A percentile compares a stretch with the other conserved stretches of the same genome.
phyloP scores from a whole-genome alignment of 1,140 invertebrate species.

The Conus ventricosus region DNA sequence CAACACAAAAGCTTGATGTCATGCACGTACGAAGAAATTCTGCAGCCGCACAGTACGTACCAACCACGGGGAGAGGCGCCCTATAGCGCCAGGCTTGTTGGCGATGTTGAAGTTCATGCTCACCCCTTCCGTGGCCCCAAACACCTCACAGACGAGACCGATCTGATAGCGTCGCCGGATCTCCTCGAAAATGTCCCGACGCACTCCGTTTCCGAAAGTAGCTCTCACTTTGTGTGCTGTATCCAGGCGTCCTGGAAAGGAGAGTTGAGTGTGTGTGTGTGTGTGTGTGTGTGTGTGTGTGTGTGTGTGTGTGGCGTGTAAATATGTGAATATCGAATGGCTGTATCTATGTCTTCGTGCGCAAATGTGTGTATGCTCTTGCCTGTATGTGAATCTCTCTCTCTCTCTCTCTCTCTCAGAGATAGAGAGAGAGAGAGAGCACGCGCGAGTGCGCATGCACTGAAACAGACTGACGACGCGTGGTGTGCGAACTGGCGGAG shows the following conservation, averaged over 20 bases:
- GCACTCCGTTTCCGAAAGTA: conserved; percentile 80
- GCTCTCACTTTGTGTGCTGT: conserved; percentile 45
- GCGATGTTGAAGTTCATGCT: conserved; percentile 80
- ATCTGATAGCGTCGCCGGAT: conserved; percentile 91
- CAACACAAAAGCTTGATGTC: neutral
- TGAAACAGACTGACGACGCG: too few relatives aligned
- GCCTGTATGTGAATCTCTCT: too few relatives aligned
- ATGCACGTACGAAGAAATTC: neutral
- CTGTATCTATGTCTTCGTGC: too few relatives aligned
- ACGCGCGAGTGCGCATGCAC: too few relatives aligned
- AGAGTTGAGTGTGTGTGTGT: too few relatives aligned
- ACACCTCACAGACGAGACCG: conserved; percentile 90
- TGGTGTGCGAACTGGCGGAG: too few relatives aligned
- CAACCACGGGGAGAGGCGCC: conserved; percentile 51
- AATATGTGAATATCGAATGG: too few relatives aligned
- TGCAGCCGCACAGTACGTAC: conserved; percentile 37
- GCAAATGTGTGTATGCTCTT: too few relatives aligned
- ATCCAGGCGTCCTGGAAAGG: conserved; percentile 50
- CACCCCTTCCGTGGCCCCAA: conserved; percentile 97
- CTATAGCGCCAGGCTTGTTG: conserved; percentile 52
- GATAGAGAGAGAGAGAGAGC: too few relatives aligned
- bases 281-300: too few relatives aligned
- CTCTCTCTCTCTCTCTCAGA: too few relatives aligned
- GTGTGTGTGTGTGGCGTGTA: too few relatives aligned
- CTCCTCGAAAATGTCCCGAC: conserved; percentile 94